phyloP scores from a whole-genome alignment of 2,888 invertebrate genomes.

The Heliconius ismenius region DNA sequence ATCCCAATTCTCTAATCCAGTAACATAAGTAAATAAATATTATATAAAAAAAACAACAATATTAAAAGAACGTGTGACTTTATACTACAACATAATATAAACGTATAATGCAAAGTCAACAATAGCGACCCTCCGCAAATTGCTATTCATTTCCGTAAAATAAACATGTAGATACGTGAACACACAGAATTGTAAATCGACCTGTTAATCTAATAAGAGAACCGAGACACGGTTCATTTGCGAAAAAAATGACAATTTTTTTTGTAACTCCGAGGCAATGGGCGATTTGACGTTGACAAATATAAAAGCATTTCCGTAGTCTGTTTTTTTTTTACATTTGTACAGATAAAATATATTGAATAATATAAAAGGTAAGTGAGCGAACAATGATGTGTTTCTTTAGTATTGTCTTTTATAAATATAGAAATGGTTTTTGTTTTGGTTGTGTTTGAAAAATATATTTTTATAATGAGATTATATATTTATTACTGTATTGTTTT shows the following conservation, averaged over 20 bases:
- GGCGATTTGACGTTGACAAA: conserved; percentile 78
- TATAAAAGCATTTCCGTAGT: conserved; percentile 76
- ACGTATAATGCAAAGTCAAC: conserved; percentile 67
- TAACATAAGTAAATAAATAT: background rate
- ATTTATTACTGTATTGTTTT: background rate
- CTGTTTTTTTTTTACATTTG: conserved; percentile 64
- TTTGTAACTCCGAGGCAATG: conserved; percentile 55
- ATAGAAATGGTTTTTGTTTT: background rate
- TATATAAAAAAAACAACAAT: background rate
- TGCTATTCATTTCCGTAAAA: conserved; percentile 81
- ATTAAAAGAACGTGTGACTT: conserved; percentile 13
- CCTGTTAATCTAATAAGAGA: conserved; percentile 81
- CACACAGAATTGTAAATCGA: conserved; percentile 80
- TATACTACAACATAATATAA: background rate
- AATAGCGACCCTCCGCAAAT: conserved; percentile 67
- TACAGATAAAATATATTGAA: conserved; percentile 72
- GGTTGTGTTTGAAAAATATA: background rate
- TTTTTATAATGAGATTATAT: background rate
- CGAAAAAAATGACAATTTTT: conserved; percentile 73
- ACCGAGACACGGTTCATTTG: conserved; percentile 78
- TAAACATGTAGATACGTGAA: conserved; percentile 72
- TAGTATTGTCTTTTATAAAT: background rate
- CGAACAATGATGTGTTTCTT: conserved; percentile 32
- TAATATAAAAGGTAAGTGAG: conserved; percentile 46
- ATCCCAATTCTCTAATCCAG: too few relatives aligned